These are phyloP conservation scores for Tachina lurida DNA, from an alignment of 2,888 invertebrate genomes.

Conservation along the genomic window DNA sequence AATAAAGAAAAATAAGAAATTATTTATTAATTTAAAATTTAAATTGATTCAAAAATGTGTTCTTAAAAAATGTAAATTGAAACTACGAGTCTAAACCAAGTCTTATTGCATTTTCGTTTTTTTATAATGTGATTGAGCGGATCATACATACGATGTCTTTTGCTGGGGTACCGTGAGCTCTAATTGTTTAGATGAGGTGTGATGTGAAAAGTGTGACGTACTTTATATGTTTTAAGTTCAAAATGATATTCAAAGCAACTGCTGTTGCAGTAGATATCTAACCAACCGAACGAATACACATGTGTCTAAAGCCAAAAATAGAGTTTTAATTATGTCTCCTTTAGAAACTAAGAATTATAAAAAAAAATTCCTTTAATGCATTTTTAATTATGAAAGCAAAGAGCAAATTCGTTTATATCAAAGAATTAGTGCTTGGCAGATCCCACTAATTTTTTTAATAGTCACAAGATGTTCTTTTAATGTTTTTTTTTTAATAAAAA, in stretches of 20 bases:
- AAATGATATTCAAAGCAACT: constrained; percentile 20
- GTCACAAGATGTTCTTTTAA: too few species aligned
- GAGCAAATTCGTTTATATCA: too few species aligned
- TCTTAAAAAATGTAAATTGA: constrained; percentile 4
- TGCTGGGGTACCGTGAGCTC: not conserved
- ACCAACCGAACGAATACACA: too few species aligned
- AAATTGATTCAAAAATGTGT: not conserved
- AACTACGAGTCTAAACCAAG: constrained; percentile 1
- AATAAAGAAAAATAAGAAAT: constrained; percentile 57
- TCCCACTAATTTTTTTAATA: too few species aligned
- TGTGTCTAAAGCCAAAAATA: too few species aligned
- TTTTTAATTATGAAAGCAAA: too few species aligned
- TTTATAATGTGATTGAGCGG: not conserved
- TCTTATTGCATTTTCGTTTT: not conserved
- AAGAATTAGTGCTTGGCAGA: too few species aligned
- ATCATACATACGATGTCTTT: not conserved
- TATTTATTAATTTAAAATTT: constrained; percentile 18
- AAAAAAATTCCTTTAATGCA: too few species aligned
- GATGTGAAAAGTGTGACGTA: not conserved
- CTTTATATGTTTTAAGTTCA: constrained; percentile 12
- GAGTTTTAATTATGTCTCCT: too few species aligned
- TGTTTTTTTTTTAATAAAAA: too few species aligned
- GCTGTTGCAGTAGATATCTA: not conserved
- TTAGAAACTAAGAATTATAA: too few species aligned
- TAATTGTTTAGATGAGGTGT: not conserved